Evolutionary conservation across 2,113 vertebrate genomes (phyloP), one percentile per base, ranked within the genome.

Genomic region (Macroglossus sobrinus): DNA sequence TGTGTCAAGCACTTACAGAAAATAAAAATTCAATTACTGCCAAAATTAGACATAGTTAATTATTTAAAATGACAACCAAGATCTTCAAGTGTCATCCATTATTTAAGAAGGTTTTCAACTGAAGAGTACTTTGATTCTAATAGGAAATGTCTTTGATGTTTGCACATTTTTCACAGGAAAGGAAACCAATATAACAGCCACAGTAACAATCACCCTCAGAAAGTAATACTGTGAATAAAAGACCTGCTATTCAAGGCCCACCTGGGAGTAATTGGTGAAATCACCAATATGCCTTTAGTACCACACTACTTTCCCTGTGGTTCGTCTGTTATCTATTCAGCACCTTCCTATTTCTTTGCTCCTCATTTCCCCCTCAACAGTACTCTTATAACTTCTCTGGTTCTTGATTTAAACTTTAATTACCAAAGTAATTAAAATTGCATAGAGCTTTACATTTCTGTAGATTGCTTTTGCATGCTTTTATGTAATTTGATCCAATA

Each of bases 11-110:
- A 74, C 61, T 93, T 26, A 92, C 40, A 72, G 53, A 96, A 92
- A 86, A 89, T 86, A 95, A 93, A 96, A 84, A 6, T 80, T 92
- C 35, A 93, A 26, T 96, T 76, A 75, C 55, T 84, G 40, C n/a
- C 57, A 87, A 94, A 97, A 96, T 97, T 97, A 96, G 64, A 84
- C 15, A 72, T 22, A 87, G 74, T 87, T 94, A 96, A 96, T 95
- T 96, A 95, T 89, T 96, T 81, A 97, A 89, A 96, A 84, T 91
- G 84, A 96, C 64, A 95, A 88, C 68, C 69, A 75, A 92, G 22
- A 90, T 96, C 76, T 95, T 90, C 71, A 80, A 88, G 64, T 92
- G 30, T 16, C 57, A 93, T 92, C 18, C 40, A 94, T 96, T 90
- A 96, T 96, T 94, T 94, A 96, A 93, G 88, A 93, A 94, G 43